Base-by-base conservation (phyloP, 1,140 invertebrate species). In the Zaprionus camerounensis region DNA sequence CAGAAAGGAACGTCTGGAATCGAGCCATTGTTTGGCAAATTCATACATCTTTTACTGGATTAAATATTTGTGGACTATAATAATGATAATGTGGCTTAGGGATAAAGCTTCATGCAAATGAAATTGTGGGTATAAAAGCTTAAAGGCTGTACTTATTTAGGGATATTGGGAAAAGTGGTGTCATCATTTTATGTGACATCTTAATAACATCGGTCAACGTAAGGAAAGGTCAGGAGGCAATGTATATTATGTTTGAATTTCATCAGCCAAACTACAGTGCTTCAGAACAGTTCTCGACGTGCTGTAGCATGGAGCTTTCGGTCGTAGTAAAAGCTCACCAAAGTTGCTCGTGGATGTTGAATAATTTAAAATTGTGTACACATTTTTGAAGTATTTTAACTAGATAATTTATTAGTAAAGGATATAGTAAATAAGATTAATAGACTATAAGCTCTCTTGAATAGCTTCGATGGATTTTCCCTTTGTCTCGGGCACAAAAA, bases 381-480 rank as follows among this genome's bases (percentile, higher is more conserved):
- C 4, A 24, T 24, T 51, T 12, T 13, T 11, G 0, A 41, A 46
- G 7, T 46, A 17, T 46, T 46, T 17, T 9, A 46, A 46, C 5
- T 46, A n/a, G 2, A 46, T 17, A 3, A 17, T 46, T 46, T 46
- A 46, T 46, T 46, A 3, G 0, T 11, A 34, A 34, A 34, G 31
- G 3, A 34, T 31, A 31, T 9, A 11, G 28, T 31, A 31, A 31
- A 17, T 44, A 9, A 9, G 1, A 20, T 46, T 1, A 9, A 66
- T 28, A 26, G 11, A 12, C 36, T 65, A 71, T 17, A 71, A 34
- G 13, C 51, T 71, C 7, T 55, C 91, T 55, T 95, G 41, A 38
- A 96, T 96, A 88, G 96, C 93, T 68, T 95, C 93, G 2, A 95
- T 92, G 6, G 93, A 94, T 87, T 95, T 95, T 4, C 95, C 95